Evolutionary conservation across 2,797 vertebrate genomes (phyloP).

Genomic region (Pampus argenteus): DNA sequence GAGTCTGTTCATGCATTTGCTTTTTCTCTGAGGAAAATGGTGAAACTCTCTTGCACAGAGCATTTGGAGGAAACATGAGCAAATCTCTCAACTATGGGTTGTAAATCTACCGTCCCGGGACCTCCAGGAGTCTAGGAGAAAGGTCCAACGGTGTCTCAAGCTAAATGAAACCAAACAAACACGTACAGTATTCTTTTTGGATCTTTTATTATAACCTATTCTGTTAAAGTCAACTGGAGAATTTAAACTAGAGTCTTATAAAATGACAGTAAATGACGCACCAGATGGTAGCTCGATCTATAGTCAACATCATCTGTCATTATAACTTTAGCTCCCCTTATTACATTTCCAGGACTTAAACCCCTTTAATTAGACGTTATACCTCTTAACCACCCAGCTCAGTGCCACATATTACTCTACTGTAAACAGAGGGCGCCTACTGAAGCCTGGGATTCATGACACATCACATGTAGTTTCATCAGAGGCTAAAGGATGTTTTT

Average conservation of each 20-base stretch:
- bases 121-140: too few relatives aligned
- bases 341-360: slow-evolving; percentile 51
- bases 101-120: too few relatives aligned
- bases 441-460: slow-evolving; percentile 2
- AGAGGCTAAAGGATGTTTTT: not conserved
- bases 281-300: not conserved
- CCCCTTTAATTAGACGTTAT: slow-evolving; percentile 51
- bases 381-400: slow-evolving; percentile 21
- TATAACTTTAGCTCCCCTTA: slow-evolving; percentile 35
- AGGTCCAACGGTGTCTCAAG: too few relatives aligned
- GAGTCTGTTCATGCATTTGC: not conserved
- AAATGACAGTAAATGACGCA: not conserved
- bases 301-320: slow-evolving; percentile 24
- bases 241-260: too few relatives aligned
- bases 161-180: too few relatives aligned
- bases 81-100: too few relatives aligned
- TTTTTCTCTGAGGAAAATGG: not conserved
- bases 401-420: not conserved
- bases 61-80: not conserved
- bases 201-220: too few relatives aligned
- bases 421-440: not conserved
- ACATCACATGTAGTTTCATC: slow-evolving; percentile 16
- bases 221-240: too few relatives aligned
- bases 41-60: accelerated
- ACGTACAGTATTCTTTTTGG: too few relatives aligned